Evolutionary conservation across 1,140 invertebrate species (phyloP), one percentile per base, ranked within the genome.

Genomic region (Spodoptera frugiperda): DNA sequence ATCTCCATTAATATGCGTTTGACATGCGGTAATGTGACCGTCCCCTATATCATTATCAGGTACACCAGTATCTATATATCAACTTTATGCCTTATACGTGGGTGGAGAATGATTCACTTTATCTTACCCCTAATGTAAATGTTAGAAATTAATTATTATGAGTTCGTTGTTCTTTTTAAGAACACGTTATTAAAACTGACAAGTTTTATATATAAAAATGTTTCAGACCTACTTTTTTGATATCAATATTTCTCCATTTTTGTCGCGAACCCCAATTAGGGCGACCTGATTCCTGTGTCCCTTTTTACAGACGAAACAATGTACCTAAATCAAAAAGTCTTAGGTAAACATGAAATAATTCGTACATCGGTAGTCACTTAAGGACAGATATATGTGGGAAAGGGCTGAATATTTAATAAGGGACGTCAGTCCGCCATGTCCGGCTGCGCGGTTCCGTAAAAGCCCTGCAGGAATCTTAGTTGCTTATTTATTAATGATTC

Each of bases 391-490:
- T 82, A 82, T 79, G 78, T 79, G 80, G 51, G 71, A 77, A 59
- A 49, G 25, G 46, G 46, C 71, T 82, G 77, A 82, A 82, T 82
- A 79, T 82, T 82, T 82, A 82, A 82, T 67, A 73, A 49, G 25
- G 49, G 67, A 39, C 12, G n/a, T 17, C 30, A n/a, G 39, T 25
- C 54, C 54, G 53, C 39, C 70, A 21, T 15, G 54, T 39, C 33
- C 30, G 61, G 65, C 48, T 49, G 12, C 65, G 30, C 46, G 65
- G 70, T 53, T 59, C 51, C 55, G 44, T 63, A 51, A 61, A 65
- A 63, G 48, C 46, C 72, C 72, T 53, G 25, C 19, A 53, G 59
- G 57, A 53, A 75, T 75, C 72, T 75, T 63, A 59, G 19, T 65
- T 65, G 46, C n/a, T 75, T 63, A 75, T 75, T 63, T 63, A 75